These are phyloP conservation scores for Nemurella pictetii DNA, from an alignment of 2,888 invertebrate genomes.

Conservation along the genomic window DNA sequence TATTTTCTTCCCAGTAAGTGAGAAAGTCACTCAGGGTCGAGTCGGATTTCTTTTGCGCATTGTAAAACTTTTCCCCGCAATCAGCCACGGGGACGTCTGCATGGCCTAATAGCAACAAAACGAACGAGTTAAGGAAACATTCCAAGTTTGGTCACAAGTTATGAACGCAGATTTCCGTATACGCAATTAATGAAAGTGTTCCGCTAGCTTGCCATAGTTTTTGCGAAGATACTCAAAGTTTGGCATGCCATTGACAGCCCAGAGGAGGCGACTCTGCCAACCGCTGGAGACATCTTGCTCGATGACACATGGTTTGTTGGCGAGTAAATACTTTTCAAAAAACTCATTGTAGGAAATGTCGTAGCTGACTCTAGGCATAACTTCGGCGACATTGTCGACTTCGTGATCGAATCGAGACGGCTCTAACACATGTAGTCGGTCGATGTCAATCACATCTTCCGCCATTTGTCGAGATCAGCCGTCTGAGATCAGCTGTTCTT, in stretches of 20 bases:
- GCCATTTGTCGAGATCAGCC: background rate
- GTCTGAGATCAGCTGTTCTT: background rate
- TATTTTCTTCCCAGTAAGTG: conserved; percentile 65
- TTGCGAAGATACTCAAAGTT: conserved; percentile 65
- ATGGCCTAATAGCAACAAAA: conserved; percentile 58
- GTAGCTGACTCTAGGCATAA: background rate
- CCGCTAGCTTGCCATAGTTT: conserved; percentile 54
- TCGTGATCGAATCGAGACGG: background rate
- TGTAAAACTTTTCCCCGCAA: conserved; percentile 72
- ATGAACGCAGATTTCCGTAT: no score
- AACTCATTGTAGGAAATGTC: conserved; percentile 59
- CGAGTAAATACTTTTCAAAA: conserved; percentile 58
- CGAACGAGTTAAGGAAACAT: no score
- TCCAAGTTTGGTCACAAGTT: no score
- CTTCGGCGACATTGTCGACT: background rate
- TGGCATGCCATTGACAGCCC: conserved; percentile 61
- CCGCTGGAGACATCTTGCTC: conserved; percentile 58
- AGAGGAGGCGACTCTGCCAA: conserved; percentile 68
- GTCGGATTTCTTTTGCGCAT: conserved; percentile 71
- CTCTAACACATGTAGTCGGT: background rate
- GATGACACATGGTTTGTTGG: conserved; percentile 71
- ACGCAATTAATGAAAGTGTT: no score
- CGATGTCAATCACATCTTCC: background rate
- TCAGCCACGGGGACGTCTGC: conserved; percentile 77
- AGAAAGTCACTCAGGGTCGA: conserved; percentile 73